These are phyloP conservation scores for Dendrolimus kikuchii DNA, from an alignment of 1,140 invertebrate genomes.

Conservation along the genomic window DNA sequence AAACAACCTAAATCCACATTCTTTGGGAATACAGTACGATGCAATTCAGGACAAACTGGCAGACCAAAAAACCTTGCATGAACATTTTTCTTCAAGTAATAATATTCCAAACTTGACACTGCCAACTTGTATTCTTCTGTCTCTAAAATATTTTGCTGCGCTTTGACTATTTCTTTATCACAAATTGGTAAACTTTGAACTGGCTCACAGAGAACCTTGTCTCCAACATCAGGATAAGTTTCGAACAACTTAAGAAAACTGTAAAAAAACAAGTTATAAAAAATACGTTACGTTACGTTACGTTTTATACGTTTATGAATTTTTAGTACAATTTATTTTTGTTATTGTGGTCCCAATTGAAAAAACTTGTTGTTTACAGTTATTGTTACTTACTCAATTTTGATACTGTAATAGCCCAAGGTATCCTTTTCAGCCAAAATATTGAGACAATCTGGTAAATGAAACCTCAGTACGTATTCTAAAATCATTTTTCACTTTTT, in stretches of 20 bases:
- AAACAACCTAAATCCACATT: conserved; percentile 79
- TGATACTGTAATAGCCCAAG: conserved; percentile 53
- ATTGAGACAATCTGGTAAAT: conserved; percentile 49
- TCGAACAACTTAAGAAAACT: conserved; percentile 69
- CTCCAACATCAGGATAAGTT: conserved; percentile 59
- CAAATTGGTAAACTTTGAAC: conserved; percentile 69
- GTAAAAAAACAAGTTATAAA: too few species aligned
- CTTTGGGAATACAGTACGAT: conserved; percentile 75
- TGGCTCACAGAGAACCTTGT: conserved; percentile 59
- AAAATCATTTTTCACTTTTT: conserved; percentile 18
- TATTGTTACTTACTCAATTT: conserved; percentile 57
- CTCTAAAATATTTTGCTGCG: conserved; percentile 74
- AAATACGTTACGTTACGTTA: too few species aligned
- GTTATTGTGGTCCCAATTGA: conserved; percentile 2
- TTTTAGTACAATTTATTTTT: conserved; percentile 1
- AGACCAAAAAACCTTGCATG: conserved; percentile 76
- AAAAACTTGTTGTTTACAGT: background rate
- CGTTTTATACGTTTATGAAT: too few species aligned
- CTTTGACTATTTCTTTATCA: conserved; percentile 75
- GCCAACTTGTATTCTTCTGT: conserved; percentile 44
- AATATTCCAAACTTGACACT: conserved; percentile 32
- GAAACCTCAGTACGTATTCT: conserved; percentile 53
- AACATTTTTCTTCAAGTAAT: conserved; percentile 77
- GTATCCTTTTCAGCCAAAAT: conserved; percentile 49
- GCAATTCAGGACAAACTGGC: conserved; percentile 74